phyloP scores from a whole-genome alignment of 2,797 vertebrate species.

The Rallus crepitans region DNA sequence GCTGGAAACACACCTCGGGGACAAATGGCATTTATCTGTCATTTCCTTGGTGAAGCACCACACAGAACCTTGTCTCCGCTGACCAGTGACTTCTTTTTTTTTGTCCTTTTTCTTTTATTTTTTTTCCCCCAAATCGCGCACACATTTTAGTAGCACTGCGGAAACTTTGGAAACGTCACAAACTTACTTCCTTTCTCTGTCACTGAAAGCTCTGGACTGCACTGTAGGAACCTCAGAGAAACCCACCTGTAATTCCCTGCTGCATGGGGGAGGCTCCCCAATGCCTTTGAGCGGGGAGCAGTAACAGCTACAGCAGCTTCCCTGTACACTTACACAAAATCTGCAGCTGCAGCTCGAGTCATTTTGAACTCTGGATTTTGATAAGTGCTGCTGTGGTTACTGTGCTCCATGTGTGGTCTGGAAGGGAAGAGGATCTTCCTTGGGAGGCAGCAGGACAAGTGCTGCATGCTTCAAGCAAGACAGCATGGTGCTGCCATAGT shows the following conservation, averaged over 20 bases:
- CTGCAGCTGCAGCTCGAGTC: neutral
- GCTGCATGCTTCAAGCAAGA: accelerated
- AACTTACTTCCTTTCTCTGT: neutral
- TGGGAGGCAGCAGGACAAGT: neutral
- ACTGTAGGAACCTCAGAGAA: neutral
- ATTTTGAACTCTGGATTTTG: neutral
- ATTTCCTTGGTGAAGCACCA: neutral
- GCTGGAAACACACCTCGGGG: neutral
- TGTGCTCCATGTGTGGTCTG: constrained; percentile 38
- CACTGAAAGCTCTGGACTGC: neutral
- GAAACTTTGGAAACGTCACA: constrained; percentile 5
- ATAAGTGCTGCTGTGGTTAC: neutral
- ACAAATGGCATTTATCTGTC: neutral
- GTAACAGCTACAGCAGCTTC: neutral
- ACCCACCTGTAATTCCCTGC: neutral
- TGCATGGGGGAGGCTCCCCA: neutral
- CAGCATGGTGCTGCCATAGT: accelerated
- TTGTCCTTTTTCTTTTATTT: too few relatives aligned
- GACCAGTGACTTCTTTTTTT: neutral
- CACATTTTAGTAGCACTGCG: neutral
- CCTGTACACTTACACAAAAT: neutral
- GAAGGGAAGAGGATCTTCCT: neutral
- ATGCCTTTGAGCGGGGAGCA: neutral
- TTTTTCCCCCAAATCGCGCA: neutral
- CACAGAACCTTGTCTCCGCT: neutral